A percentile compares a stretch with the other conserved stretches of the same genome.
Evolutionary conservation across 1,140 invertebrate genomes (phyloP).

Genomic region (Antheraea mylitta): DNA sequence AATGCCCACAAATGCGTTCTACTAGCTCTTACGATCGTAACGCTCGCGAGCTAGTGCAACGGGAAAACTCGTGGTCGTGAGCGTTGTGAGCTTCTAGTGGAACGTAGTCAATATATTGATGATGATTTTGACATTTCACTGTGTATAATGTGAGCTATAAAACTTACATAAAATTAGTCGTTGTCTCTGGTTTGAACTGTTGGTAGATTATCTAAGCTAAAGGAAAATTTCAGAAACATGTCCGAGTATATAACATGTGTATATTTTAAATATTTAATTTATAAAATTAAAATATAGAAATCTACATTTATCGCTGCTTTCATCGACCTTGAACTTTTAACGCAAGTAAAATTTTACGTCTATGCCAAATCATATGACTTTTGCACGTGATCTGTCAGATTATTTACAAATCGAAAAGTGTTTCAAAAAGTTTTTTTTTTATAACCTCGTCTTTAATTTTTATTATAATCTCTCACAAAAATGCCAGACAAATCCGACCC

Average conservation of each 20-base stretch:
- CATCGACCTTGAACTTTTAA: constrained; percentile 49
- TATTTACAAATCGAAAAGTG: constrained; percentile 48
- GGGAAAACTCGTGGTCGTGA: no score
- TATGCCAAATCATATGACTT: constrained; percentile 73
- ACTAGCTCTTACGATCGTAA: no score
- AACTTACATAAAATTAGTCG: neutral
- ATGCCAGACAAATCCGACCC: constrained; percentile 37
- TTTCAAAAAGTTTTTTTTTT: constrained; percentile 36
- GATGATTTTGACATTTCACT: neutral
- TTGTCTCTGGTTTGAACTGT: neutral
- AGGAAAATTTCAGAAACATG: no score
- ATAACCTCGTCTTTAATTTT: constrained; percentile 19
- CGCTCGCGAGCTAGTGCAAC: no score
- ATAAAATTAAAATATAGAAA: no score
- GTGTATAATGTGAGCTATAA: neutral
- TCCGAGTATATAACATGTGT: neutral
- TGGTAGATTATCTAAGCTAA: no score
- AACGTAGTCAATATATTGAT: neutral
- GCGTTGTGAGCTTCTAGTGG: no score
- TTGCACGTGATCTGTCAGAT: constrained; percentile 63
- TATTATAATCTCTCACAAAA: constrained; percentile 28
- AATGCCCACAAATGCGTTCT: no score
- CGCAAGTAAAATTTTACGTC: constrained; percentile 43
- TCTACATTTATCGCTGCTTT: neutral
- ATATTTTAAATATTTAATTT: neutral